These are phyloP conservation scores for Phalacrocorax pelagicus DNA, from an alignment of 2,113 vertebrate genomes.

Conservation along the genomic window DNA sequence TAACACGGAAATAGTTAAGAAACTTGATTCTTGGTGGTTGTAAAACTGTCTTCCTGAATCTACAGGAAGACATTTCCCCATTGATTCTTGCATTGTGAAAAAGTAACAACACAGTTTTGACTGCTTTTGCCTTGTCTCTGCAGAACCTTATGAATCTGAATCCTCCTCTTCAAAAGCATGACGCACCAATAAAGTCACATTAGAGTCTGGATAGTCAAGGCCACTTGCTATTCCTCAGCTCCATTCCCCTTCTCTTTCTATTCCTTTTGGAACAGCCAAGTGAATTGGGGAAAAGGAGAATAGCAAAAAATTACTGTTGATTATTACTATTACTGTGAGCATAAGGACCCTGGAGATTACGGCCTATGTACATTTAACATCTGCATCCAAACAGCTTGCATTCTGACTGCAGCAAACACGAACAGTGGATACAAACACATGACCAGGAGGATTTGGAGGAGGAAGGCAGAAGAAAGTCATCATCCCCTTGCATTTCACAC, in stretches of 20 bases:
- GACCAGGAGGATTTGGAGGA: not conserved
- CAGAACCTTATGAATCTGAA: not conserved
- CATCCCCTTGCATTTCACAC: not conserved
- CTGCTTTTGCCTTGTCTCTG: not conserved
- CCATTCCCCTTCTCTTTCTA: not conserved
- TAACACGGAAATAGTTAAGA: not conserved
- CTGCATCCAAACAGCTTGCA: not conserved
- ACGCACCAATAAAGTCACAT: not conserved
- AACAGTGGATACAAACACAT: not conserved
- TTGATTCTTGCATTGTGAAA: not conserved
- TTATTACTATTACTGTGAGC: not conserved
- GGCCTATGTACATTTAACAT: not conserved
- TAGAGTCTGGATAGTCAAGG: not conserved
- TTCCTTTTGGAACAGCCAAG: not conserved
- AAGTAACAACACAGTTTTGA: not conserved
- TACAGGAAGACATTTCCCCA: not conserved
- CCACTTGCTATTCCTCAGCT: not conserved
- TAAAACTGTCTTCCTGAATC: not conserved
- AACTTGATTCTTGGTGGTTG: not conserved
- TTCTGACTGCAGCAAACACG: not conserved
- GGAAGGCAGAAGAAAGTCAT: not conserved
- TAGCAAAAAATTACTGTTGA: not conserved
- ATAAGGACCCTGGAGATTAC: not conserved
- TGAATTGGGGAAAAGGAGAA: accelerated
- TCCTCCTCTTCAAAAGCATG: not conserved